Conservation (phyloP, 2,888 invertebrate genomes). For the Darwinula stevensoni region DNA sequence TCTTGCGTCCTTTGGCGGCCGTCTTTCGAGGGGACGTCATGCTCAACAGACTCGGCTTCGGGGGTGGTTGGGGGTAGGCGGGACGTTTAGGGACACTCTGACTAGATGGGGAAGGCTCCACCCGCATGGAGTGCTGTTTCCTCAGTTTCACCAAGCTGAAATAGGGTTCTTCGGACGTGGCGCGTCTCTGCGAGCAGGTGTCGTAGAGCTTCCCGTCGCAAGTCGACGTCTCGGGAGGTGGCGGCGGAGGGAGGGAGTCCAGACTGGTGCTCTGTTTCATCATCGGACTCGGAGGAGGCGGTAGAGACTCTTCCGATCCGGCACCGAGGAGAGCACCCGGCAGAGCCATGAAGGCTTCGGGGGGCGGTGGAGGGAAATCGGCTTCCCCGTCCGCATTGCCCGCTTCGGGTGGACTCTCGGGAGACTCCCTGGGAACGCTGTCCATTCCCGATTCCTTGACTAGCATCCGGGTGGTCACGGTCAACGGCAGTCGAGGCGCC, state of each 20-base stretch:
- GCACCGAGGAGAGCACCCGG: too few species aligned
- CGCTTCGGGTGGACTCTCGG: too few species aligned
- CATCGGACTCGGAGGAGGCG: background rate
- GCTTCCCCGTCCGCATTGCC: background rate
- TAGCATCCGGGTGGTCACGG: conserved; percentile 61
- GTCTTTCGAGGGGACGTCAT: too few species aligned
- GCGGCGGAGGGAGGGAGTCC: conserved; percentile 20
- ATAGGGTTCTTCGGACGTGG: background rate
- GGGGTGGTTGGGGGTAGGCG: conserved; percentile 7
- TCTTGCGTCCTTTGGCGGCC: too few species aligned
- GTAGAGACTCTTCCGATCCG: background rate
- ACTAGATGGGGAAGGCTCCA: conserved; percentile 9
- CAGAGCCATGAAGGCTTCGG: too few species aligned
- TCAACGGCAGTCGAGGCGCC: conserved; percentile 50
- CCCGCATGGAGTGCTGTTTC: conserved; percentile 9
- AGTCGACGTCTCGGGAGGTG: conserved; percentile 17
- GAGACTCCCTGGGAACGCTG: conserved; percentile 10
- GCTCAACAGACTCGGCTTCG: conserved; percentile 5
- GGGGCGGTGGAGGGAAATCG: too few species aligned
- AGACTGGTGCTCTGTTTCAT: conserved; percentile 8
- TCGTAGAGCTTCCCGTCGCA: background rate
- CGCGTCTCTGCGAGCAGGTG: background rate
- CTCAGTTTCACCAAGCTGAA: conserved; percentile 8
- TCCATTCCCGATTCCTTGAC: conserved; percentile 46
- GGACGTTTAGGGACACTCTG: conserved; percentile 6